Evolutionary conservation across 2,888 invertebrate genomes (phyloP).

Genomic region (Aporophyla lueneburgensis): DNA sequence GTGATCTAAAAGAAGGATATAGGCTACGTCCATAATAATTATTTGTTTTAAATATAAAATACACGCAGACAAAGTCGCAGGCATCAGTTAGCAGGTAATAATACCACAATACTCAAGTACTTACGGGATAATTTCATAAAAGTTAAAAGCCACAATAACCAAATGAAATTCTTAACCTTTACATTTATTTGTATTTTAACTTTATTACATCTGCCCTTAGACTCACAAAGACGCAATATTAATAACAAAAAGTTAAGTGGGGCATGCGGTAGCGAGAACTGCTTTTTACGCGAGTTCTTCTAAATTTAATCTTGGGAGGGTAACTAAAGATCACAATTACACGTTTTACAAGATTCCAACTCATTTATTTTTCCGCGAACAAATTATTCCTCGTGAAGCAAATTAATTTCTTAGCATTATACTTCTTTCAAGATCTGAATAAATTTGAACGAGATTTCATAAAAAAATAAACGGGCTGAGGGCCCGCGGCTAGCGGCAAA

Average conservation of each 20-base stretch:
- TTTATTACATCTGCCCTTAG: constrained; percentile 55
- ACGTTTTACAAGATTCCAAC: constrained; percentile 85
- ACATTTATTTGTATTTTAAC: constrained; percentile 41
- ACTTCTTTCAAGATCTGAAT: constrained; percentile 88
- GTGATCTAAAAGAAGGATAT: neutral
- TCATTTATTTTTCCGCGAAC: constrained; percentile 84
- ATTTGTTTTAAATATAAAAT: neutral
- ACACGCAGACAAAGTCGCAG: neutral
- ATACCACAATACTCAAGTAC: constrained; percentile 12
- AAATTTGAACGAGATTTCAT: constrained; percentile 88
- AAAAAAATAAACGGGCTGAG: constrained; percentile 82
- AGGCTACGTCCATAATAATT: too few relatives aligned
- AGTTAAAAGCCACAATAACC: constrained; percentile 27
- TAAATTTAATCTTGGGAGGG: constrained; percentile 78
- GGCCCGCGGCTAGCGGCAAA: constrained; percentile 87
- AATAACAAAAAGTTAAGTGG: constrained; percentile 56
- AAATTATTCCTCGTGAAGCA: constrained; percentile 86
- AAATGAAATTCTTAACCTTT: constrained; percentile 44
- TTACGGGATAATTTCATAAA: constrained; percentile 14
- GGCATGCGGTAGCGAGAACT: constrained; percentile 72
- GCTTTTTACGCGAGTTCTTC: constrained; percentile 73
- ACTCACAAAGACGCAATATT: constrained; percentile 56
- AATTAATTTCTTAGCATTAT: constrained; percentile 89
- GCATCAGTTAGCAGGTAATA: neutral
- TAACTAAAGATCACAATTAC: constrained; percentile 85